Conservation (phyloP, 2,797 vertebrate species). For the Gadopsis bispinosus region DNA sequence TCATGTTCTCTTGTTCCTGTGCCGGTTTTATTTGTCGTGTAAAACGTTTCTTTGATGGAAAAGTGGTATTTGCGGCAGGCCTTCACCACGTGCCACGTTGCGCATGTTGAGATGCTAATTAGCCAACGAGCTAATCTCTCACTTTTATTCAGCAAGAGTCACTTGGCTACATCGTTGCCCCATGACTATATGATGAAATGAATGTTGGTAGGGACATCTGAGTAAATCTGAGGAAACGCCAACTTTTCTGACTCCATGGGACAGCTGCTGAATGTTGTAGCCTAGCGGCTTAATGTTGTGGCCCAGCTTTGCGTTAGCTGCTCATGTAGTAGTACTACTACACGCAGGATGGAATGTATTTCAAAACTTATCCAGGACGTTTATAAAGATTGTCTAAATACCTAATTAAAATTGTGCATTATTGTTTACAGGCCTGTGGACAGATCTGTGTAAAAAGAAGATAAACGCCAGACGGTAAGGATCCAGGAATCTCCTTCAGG, state of each 20-base stretch:
- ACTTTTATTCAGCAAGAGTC: accelerated
- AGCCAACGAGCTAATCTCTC: accelerated
- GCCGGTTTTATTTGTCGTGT: neutral
- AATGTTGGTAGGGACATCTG: constrained; percentile 90
- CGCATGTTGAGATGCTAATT: neutral
- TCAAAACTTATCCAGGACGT: accelerated
- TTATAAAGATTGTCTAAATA: neutral
- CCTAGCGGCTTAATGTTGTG: accelerated
- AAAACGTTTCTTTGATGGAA: accelerated
- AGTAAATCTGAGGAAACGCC: constrained; percentile 82
- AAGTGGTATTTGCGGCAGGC: constrained; percentile 27
- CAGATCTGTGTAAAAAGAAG: neutral
- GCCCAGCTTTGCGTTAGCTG: neutral
- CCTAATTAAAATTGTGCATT: accelerated
- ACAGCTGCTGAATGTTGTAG: accelerated
- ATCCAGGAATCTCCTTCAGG: accelerated
- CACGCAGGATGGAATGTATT: accelerated
- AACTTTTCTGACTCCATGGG: constrained; percentile 81
- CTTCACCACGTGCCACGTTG: constrained; percentile 63
- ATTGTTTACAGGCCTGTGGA: neutral
- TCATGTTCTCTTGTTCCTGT: no score
- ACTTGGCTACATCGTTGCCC: neutral
- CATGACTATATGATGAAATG: constrained; percentile 77
- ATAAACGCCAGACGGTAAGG: neutral
- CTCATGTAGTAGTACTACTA: neutral